These are phyloP conservation scores for Eumerus sabulonum DNA, from an alignment of 2,888 invertebrate genomes.

Conservation along the genomic window DNA sequence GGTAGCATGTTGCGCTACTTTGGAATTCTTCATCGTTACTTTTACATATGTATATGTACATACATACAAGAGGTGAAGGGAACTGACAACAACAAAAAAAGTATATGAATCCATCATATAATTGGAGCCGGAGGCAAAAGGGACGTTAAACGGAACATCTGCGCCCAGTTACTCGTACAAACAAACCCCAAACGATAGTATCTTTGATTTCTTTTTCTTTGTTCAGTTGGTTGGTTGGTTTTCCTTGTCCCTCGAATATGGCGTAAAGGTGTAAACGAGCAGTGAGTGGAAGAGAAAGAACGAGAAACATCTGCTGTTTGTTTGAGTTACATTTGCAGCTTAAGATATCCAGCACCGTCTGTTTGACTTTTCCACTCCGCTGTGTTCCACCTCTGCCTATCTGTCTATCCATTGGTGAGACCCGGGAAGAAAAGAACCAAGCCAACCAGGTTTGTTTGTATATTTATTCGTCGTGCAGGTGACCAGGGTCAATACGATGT, in stretches of 20 bases:
- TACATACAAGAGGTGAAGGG: no score
- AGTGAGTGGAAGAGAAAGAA: slow-evolving; percentile 18
- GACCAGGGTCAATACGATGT: slow-evolving; percentile 62
- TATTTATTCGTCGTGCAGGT: slow-evolving; percentile 53
- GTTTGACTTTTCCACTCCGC: slow-evolving; percentile 4
- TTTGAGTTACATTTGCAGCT: slow-evolving; percentile 31
- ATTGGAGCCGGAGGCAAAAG: slow-evolving; percentile 3
- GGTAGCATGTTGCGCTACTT: slow-evolving; percentile 45
- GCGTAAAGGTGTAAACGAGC: slow-evolving; percentile 51
- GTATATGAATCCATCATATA: slow-evolving; percentile 11
- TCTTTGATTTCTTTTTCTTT: slow-evolving; percentile 55
- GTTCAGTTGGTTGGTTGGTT: slow-evolving; percentile 31
- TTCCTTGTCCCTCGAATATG: slow-evolving; percentile 16
- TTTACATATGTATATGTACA: no score
- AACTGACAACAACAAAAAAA: neutral
- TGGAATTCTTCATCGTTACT: slow-evolving; percentile 17
- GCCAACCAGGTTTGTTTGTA: slow-evolving; percentile 6
- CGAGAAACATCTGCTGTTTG: slow-evolving; percentile 62
- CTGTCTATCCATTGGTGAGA: no score
- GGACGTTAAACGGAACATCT: slow-evolving; percentile 41
- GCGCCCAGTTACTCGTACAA: slow-evolving; percentile 11
- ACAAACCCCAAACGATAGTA: slow-evolving; percentile 37
- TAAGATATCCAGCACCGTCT: slow-evolving; percentile 14
- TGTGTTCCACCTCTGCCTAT: neutral
- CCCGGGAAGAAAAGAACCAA: neutral